Evolutionary conservation across 2,113 vertebrate species (phyloP), one percentile per base, ranked within the genome.

Genomic region (Callospermophilus lateralis): DNA sequence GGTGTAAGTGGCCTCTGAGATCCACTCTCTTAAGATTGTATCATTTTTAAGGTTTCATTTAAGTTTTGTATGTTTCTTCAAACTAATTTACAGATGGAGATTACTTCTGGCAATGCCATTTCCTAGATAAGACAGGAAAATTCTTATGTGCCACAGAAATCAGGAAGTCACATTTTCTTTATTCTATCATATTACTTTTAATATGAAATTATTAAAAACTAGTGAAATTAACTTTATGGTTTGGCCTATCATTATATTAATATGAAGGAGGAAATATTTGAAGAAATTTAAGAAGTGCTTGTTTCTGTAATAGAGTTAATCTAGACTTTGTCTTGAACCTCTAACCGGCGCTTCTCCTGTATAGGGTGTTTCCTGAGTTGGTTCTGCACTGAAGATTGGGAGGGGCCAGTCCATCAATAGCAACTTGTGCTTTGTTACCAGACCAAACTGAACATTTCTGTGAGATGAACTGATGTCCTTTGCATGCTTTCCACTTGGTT

Each of bases 31-130:
- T 91, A 65, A 91, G 70, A 78, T 53, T 83, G 26, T 89, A 22
- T 95, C 28, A 91, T 74, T 88, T 55, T 81, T 87, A 28, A 53
- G 17, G n/a, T 74, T 81, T 73, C 45, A 51, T 37, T 95, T 78
- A 48, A 76, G 13, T n/a, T 39, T 24, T 45, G 0, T 58, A 1
- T 77, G 17, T 11, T 65, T 74, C 32, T 94, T 45, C 45, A 92
- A 81, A 96, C 30, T 58, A 74, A 76, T 77, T 85, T 89, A 6
- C 28, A 91, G 45, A 74, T 39, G 7, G 24, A 94, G 20, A 55
- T 26, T 61, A 83, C n/a, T 86, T 89, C 37, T 93, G 70, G 85
- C 37, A 61, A 22, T 32, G 6, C 55, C 45, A 30, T 84, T 90
- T 92, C 58, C 73, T 95, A 63, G 11, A 4, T 58, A 74, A 77